These are phyloP conservation scores for Zaprionus gabonicus DNA, from an alignment of 1,140 invertebrate genomes.

Conservation along the genomic window DNA sequence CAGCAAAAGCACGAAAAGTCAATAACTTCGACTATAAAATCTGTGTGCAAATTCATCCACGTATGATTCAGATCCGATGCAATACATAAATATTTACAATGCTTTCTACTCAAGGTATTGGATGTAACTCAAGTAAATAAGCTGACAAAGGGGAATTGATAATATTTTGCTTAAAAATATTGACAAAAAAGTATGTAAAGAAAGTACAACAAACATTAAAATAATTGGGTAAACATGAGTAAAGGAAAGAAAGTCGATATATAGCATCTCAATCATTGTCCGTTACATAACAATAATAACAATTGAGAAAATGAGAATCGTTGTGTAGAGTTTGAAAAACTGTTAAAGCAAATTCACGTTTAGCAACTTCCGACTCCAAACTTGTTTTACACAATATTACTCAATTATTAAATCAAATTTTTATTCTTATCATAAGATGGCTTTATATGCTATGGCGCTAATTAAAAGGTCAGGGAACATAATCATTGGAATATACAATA, in stretches of 20 bases:
- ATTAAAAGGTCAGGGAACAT: constrained; percentile 10
- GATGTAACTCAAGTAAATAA: too few species aligned
- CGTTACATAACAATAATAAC: not conserved
- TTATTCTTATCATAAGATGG: not conserved
- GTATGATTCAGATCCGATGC: not conserved
- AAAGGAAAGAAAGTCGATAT: not conserved
- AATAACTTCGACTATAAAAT: not conserved
- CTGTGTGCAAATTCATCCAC: not conserved
- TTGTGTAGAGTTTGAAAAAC: not conserved
- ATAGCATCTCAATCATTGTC: not conserved
- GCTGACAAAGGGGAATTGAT: not conserved
- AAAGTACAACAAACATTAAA: too few species aligned
- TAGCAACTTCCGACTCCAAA: constrained; percentile 18
- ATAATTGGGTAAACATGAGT: not conserved
- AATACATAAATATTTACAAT: not conserved
- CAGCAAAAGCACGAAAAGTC: not conserved
- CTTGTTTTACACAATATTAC: not conserved
- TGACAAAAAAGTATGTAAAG: too few species aligned
- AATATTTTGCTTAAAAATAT: not conserved
- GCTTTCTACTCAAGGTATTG: too few species aligned
- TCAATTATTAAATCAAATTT: not conserved
- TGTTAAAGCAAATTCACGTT: constrained; percentile 10
- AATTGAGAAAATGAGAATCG: not conserved
- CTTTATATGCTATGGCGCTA: not conserved
- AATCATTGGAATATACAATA: not conserved